Percentiles rank a stretch among this genome's conserved stretches.
These are phyloP conservation scores for Rhinolophus ferrumequinum DNA, from an alignment of 2,113 vertebrate genomes.

Conservation along the genomic window DNA sequence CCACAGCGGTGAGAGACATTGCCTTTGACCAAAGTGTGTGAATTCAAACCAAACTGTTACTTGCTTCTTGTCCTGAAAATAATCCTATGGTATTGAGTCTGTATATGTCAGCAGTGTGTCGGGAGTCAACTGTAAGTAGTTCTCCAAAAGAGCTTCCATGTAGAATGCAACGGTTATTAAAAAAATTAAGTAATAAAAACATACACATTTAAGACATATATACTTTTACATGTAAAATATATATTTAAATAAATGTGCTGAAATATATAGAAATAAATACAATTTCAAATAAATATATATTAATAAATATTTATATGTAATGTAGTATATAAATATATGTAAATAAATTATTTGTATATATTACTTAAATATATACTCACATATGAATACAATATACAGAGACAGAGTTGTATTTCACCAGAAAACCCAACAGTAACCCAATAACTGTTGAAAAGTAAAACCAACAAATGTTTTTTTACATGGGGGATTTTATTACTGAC, in stretches of 20 bases:
- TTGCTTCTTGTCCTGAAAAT: background rate
- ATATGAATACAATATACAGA: background rate
- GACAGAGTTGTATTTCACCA: background rate
- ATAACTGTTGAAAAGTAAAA: background rate
- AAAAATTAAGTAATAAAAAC: background rate
- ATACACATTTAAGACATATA: background rate
- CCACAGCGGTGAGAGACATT: accelerated
- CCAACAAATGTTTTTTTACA: background rate
- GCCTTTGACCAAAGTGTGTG: background rate
- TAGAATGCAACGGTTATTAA: background rate
- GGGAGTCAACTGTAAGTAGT: background rate
- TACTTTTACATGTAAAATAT: background rate
- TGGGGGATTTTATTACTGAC: background rate
- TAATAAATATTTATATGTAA: background rate
- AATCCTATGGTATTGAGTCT: background rate
- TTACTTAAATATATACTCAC: background rate
- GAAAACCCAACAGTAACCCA: background rate
- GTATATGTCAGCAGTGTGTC: background rate
- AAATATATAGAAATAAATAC: background rate
- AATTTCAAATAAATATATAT: background rate
- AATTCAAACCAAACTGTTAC: background rate
- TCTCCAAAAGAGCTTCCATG: background rate
- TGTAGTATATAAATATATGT: background rate
- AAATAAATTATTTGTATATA: background rate
- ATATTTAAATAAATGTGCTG: background rate